phyloP scores from a whole-genome alignment of 2,113 vertebrate species.

The Miniopterus natalensis region DNA sequence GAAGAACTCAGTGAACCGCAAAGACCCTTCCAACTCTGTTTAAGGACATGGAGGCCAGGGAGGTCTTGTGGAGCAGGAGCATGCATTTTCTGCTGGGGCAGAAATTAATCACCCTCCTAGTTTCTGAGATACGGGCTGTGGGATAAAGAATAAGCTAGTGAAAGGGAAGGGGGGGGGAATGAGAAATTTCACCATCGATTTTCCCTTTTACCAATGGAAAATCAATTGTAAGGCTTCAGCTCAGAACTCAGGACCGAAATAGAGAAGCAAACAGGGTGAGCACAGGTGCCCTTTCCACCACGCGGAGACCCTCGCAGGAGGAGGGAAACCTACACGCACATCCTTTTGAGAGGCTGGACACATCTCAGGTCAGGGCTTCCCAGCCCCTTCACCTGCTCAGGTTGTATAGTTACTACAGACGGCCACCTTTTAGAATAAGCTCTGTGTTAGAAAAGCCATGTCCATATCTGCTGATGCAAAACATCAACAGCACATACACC shows the following conservation, averaged over 20 bases:
- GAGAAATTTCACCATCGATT: slow-evolving; percentile 83
- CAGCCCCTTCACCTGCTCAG: neutral
- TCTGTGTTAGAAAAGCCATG: neutral
- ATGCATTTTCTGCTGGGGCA: slow-evolving; percentile 50
- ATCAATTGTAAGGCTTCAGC: slow-evolving; percentile 75
- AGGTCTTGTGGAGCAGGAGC: slow-evolving; percentile 55
- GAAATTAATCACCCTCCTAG: slow-evolving; percentile 64
- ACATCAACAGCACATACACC: neutral
- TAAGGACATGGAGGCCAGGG: slow-evolving; percentile 56
- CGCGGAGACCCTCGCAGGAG: slow-evolving; percentile 59
- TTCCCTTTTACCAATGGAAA: slow-evolving; percentile 80
- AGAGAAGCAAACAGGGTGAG: slow-evolving; percentile 48
- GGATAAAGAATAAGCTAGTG: slow-evolving; percentile 73
- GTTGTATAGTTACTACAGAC: neutral
- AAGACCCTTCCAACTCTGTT: slow-evolving; percentile 78
- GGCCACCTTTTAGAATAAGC: slow-evolving; percentile 14
- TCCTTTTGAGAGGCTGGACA: neutral
- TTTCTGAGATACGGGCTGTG: slow-evolving; percentile 77
- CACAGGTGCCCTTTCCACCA: slow-evolving; percentile 69
- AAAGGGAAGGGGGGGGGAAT: neutral
- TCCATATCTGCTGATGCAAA: neutral
- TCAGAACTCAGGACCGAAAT: slow-evolving; percentile 48
- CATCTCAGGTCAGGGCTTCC: slow-evolving; percentile 24
- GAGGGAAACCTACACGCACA: neutral
- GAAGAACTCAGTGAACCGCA: slow-evolving; percentile 85